These are phyloP conservation scores for Cataglyphis rosenhaueri DNA, from an alignment of 2,888 invertebrate genomes.

Conservation along the genomic window DNA sequence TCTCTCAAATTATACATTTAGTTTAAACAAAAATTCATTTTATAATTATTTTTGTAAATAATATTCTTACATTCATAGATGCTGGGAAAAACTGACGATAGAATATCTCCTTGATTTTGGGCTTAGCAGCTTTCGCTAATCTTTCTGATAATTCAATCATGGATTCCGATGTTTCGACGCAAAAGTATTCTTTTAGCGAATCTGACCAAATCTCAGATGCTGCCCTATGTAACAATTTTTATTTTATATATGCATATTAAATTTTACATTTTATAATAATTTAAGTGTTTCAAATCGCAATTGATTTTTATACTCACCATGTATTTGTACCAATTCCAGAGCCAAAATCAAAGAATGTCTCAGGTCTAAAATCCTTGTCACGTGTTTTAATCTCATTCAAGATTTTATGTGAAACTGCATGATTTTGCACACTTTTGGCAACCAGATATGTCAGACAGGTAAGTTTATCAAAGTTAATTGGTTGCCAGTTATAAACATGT, in stretches of 20 bases:
- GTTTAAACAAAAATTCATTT: slow-evolving; percentile 42
- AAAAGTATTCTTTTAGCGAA: slow-evolving; percentile 92
- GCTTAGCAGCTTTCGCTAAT: slow-evolving; percentile 89
- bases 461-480: slow-evolving; percentile 89
- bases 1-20: slow-evolving; percentile 77
- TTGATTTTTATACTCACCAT: slow-evolving; percentile 87
- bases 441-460: slow-evolving; percentile 91
- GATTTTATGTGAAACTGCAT: slow-evolving; percentile 90
- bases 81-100: slow-evolving; percentile 94
- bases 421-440: slow-evolving; percentile 91
- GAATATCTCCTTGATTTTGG: slow-evolving; percentile 88
- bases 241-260: neutral
- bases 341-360: slow-evolving; percentile 95
- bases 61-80: slow-evolving; percentile 85
- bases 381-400: slow-evolving; percentile 90
- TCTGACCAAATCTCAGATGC: slow-evolving; percentile 90
- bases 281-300: neutral
- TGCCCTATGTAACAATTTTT: slow-evolving; percentile 87
- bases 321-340: slow-evolving; percentile 95
- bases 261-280: neutral
- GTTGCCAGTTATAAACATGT: slow-evolving; percentile 91
- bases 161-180: slow-evolving; percentile 92
- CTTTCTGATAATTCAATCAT: slow-evolving; percentile 94
- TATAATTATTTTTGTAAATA: neutral
- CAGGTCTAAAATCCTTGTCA: slow-evolving; percentile 90